Percentiles rank a stretch among this genome's conserved stretches.
Evolutionary conservation across 2,113 vertebrate genomes (phyloP).

Genomic region (Sialia sialis): DNA sequence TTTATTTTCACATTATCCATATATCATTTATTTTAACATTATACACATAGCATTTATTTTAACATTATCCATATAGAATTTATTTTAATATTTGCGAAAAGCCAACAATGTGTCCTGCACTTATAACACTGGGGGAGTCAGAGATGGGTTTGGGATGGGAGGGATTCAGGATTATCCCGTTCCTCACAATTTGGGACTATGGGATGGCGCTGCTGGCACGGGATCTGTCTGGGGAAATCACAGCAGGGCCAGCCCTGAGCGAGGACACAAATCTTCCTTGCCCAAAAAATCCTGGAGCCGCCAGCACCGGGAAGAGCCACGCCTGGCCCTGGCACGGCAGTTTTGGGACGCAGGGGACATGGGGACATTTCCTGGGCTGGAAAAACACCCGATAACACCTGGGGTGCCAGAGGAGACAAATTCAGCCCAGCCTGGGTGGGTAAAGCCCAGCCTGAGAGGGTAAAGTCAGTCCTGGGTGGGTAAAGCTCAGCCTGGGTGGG

Average conservation of each 20-base stretch:
- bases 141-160: not conserved
- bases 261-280: not conserved
- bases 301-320: accelerated
- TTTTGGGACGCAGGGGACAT: accelerated
- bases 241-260: not conserved
- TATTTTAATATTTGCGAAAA: too few relatives aligned
- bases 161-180: not conserved
- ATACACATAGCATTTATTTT: too few relatives aligned
- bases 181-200: not conserved
- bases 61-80: too few relatives aligned
- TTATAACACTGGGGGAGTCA: too few relatives aligned
- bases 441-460: too few relatives aligned
- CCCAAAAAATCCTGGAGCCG: not conserved
- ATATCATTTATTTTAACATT: too few relatives aligned
- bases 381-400: not conserved
- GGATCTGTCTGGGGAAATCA: not conserved
- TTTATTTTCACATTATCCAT: too few relatives aligned
- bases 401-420: not conserved
- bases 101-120: too few relatives aligned
- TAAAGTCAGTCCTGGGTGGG: too few relatives aligned
- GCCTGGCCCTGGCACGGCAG: accelerated
- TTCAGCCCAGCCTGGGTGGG: too few relatives aligned
- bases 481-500: not conserved
- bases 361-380: accelerated
- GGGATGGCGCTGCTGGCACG: too few relatives aligned